Conservation (phyloP, 2,888 invertebrate species). For the Campoplex capitator region DNA sequence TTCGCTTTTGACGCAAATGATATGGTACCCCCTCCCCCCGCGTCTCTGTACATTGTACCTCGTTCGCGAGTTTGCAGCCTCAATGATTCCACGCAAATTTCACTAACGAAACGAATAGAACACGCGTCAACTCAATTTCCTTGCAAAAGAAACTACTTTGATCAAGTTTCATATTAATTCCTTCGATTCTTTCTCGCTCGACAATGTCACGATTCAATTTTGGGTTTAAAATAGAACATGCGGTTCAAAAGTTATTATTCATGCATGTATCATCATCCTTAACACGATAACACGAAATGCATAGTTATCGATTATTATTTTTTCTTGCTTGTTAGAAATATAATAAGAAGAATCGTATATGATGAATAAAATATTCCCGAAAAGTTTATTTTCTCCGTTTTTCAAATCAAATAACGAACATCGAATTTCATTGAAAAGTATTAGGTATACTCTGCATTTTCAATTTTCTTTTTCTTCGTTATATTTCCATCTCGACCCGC, state of each 20-base stretch:
- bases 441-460: too few relatives aligned
- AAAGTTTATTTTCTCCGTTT: too few relatives aligned
- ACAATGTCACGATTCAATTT: neutral
- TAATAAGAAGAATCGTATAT: too few relatives aligned
- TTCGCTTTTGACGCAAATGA: conserved; percentile 55
- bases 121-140: neutral
- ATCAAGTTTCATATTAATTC: neutral
- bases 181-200: neutral
- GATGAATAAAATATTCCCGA: too few relatives aligned
- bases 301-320: too few relatives aligned
- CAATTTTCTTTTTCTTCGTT: too few relatives aligned
- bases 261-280: neutral
- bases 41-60: neutral
- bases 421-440: too few relatives aligned
- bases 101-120: neutral
- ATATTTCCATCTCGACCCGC: too few relatives aligned
- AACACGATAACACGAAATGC: neutral
- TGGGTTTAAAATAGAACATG: neutral
- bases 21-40: conserved; percentile 12
- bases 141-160: neutral
- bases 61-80: neutral
- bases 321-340: too few relatives aligned
- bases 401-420: too few relatives aligned
- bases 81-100: conserved; percentile 4
- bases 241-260: too few relatives aligned